Percentiles rank a stretch among this genome's conserved stretches.
phyloP scores from a whole-genome alignment of 1,140 invertebrate species.

The Himalopsyche phryganea region DNA sequence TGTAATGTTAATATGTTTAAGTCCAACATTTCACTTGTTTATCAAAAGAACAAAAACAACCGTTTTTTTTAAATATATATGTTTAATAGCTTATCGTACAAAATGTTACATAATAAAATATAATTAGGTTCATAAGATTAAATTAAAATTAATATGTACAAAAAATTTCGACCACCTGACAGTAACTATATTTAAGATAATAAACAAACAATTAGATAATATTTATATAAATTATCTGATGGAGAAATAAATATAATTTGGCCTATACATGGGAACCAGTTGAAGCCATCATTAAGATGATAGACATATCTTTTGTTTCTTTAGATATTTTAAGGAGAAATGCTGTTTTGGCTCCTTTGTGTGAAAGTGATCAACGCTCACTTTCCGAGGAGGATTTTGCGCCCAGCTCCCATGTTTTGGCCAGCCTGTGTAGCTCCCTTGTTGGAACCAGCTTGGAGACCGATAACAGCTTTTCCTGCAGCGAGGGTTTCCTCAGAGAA shows the following conservation, averaged over 20 bases:
- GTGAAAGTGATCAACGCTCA: slow-evolving; percentile 40
- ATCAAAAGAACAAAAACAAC: too few species aligned
- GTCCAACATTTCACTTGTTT: too few species aligned
- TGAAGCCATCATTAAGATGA: too few species aligned
- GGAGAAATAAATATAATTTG: too few species aligned
- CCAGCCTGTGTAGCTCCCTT: slow-evolving; percentile 92
- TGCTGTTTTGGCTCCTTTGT: too few species aligned
- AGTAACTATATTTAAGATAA: too few species aligned
- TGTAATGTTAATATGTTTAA: too few species aligned
- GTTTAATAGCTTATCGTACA: neutral
- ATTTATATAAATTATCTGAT: too few species aligned
- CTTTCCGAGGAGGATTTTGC: slow-evolving; percentile 85
- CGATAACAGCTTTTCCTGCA: slow-evolving; percentile 86
- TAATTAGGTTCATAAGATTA: neutral
- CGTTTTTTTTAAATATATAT: neutral
- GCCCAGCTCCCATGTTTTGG: slow-evolving; percentile 87
- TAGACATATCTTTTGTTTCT: too few species aligned
- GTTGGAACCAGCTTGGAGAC: slow-evolving; percentile 94
- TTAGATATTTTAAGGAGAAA: too few species aligned
- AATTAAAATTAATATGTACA: slow-evolving; percentile 14
- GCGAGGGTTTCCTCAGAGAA: slow-evolving; percentile 89
- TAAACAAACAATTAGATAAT: too few species aligned
- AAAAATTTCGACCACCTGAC: slow-evolving; percentile 5
- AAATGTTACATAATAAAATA: slow-evolving; percentile 8
- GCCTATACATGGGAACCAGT: too few species aligned